phyloP scores from a whole-genome alignment of 2,113 vertebrate species.

The Cheilinus undulatus region DNA sequence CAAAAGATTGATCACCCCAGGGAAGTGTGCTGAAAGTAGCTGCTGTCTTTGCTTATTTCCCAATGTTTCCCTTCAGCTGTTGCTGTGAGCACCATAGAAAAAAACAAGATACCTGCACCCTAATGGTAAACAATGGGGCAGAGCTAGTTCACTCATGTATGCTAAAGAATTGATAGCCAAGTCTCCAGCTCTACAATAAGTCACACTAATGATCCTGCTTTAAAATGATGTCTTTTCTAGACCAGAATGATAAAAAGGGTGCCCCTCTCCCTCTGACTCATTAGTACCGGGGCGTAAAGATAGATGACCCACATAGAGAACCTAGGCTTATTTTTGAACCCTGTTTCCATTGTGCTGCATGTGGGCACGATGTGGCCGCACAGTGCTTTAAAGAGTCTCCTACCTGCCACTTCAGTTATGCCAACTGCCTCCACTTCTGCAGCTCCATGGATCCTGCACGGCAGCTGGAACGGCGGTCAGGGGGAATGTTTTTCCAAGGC shows the following conservation, averaged over 20 bases:
- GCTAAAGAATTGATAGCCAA: slow-evolving; percentile 76
- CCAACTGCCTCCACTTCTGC: slow-evolving; percentile 42
- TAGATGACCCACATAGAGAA: slow-evolving; percentile 84
- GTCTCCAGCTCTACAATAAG: slow-evolving; percentile 75
- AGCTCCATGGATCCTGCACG: slow-evolving; percentile 49
- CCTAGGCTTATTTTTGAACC: slow-evolving; percentile 75
- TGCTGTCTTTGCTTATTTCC: slow-evolving; percentile 51
- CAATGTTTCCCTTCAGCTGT: slow-evolving; percentile 52
- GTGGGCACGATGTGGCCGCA: slow-evolving; percentile 36
- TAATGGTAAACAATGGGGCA: slow-evolving; percentile 68
- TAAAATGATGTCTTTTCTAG: slow-evolving; percentile 83
- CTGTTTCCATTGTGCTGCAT: slow-evolving; percentile 28
- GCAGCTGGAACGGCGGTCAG: slow-evolving; percentile 54
- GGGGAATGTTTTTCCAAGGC: slow-evolving; percentile 70
- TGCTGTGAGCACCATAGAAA: slow-evolving; percentile 42
- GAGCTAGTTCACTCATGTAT: slow-evolving; percentile 72
- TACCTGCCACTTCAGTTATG: slow-evolving; percentile 34
- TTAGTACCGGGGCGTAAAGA: slow-evolving; percentile 82
- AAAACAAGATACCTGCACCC: slow-evolving; percentile 47
- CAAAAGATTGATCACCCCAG: slow-evolving; percentile 74
- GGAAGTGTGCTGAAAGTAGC: slow-evolving; percentile 59
- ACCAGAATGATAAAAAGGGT: slow-evolving; percentile 81
- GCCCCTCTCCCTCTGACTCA: slow-evolving; percentile 79
- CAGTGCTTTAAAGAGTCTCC: slow-evolving; percentile 28
- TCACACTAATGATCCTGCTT: slow-evolving; percentile 84